These are phyloP conservation scores for Limnephilus auricula DNA, from an alignment of 2,888 invertebrate genomes.

Conservation along the genomic window DNA sequence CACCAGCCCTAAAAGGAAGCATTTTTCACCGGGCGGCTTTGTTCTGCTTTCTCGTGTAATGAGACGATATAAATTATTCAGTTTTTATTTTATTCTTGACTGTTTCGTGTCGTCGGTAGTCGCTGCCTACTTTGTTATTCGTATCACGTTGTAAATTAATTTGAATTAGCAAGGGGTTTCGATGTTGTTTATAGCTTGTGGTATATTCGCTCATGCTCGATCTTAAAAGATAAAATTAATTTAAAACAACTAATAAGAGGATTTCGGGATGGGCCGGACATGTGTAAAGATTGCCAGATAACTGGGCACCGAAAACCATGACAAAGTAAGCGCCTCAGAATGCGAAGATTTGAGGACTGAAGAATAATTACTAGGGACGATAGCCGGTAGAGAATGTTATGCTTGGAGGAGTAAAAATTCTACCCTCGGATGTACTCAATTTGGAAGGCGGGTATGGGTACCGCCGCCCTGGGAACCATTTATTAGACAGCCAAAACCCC, in stretches of 20 bases:
- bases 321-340: background rate
- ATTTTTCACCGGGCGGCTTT: constrained; percentile 60
- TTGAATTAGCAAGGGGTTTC: background rate
- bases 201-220: background rate
- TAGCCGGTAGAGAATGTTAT: background rate
- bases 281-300: background rate
- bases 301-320: background rate
- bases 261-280: background rate
- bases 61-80: constrained; percentile 62
- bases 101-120: constrained; percentile 16
- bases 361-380: background rate
- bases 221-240: background rate
- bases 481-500: too few relatives aligned
- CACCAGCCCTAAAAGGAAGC: constrained; percentile 53
- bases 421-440: background rate
- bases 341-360: background rate
- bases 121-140: background rate
- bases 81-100: constrained; percentile 29
- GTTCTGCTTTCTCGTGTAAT: constrained; percentile 58
- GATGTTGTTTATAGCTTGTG: background rate
- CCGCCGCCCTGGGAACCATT: too few relatives aligned
- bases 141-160: constrained; percentile 17
- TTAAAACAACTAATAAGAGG: background rate
- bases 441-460: too few relatives aligned
- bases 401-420: background rate